Evolutionary conservation across 1,140 invertebrate species (phyloP).

Genomic region (Macrotrachela quadricornifera): DNA sequence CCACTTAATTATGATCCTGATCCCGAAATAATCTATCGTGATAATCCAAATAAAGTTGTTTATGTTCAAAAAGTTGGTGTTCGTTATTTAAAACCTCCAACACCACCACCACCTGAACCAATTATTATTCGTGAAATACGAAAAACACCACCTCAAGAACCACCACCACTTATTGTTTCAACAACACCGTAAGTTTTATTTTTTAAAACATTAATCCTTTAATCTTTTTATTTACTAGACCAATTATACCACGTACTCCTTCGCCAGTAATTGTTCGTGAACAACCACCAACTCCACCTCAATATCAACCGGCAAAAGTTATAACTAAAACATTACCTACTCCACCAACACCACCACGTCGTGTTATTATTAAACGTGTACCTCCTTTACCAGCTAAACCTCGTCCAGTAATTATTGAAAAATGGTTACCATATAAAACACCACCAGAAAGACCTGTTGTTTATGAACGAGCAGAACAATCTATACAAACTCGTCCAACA

Average conservation of each 20-base stretch:
- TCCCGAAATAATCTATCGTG: conserved; percentile 1
- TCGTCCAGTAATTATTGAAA: conserved; percentile 5
- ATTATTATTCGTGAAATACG: conserved; percentile 1
- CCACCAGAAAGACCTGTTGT: background rate
- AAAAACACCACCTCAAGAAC: too few species aligned
- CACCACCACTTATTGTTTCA: background rate
- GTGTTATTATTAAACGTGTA: conserved; percentile 3
- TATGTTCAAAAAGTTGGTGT: background rate
- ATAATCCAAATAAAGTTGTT: background rate
- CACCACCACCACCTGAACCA: background rate
- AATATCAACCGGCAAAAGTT: background rate
- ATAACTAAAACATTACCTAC: background rate
- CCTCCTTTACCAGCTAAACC: background rate
- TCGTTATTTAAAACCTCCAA: conserved; percentile 1
- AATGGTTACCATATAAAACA: conserved; percentile 8
- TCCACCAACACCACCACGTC: background rate
- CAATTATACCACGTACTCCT: background rate
- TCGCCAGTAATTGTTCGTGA: background rate
- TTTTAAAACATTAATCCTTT: too few species aligned
- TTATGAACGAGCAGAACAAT: background rate
- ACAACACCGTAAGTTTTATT: background rate
- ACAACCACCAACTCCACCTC: background rate
- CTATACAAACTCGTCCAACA: background rate
- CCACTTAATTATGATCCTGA: background rate
- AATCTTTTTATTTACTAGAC: background rate